Evolutionary conservation across 2,888 invertebrate species (phyloP).

Genomic region (Ochropacha duplaris): DNA sequence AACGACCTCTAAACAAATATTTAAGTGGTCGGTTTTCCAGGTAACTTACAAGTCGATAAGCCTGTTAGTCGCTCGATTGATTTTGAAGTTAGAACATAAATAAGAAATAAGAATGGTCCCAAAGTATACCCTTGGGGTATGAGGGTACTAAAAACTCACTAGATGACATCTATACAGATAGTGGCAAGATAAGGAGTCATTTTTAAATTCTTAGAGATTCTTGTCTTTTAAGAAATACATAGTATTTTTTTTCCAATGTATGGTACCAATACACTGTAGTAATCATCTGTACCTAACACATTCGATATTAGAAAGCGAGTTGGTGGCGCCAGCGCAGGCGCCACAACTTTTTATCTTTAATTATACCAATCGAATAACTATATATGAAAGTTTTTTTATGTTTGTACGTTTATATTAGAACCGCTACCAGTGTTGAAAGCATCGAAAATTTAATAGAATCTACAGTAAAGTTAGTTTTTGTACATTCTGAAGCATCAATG

Average conservation of each 20-base stretch:
- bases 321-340: constrained; percentile 56
- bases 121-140: neutral
- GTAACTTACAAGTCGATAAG: neutral
- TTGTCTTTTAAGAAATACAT: neutral
- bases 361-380: constrained; percentile 45
- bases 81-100: neutral
- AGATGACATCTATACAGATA: no score
- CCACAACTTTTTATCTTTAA: constrained; percentile 52
- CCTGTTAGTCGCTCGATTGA: neutral
- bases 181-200: no score
- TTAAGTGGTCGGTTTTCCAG: constrained; percentile 2
- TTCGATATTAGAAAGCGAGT: constrained; percentile 67
- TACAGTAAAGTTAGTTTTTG: neutral
- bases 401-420: constrained; percentile 12
- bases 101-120: neutral
- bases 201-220: no score
- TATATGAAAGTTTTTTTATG: constrained; percentile 40
- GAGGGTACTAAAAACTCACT: no score
- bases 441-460: neutral
- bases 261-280: constrained; percentile 12
- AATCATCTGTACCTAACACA: constrained; percentile 35
- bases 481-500: neutral
- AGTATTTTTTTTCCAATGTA: neutral
- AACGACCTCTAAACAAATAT: neutral
- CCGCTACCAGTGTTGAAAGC: neutral